These are phyloP conservation scores for Numenius phaeopus DNA, from an alignment of 2,797 vertebrate species.

Conservation along the genomic window DNA sequence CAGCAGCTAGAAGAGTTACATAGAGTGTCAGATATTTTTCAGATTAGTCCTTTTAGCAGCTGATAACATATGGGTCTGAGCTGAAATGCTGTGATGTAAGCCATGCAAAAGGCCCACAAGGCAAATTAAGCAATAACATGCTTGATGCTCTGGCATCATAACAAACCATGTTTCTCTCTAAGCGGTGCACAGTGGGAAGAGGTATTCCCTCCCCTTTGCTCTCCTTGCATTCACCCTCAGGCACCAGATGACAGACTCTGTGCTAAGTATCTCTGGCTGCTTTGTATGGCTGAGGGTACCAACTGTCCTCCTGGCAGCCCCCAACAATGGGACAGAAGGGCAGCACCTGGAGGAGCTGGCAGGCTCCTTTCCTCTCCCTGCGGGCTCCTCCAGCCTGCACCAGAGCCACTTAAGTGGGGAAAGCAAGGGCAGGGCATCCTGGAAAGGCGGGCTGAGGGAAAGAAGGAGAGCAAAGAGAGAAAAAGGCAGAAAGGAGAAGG, in stretches of 20 bases:
- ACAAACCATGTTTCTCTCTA: conserved; percentile 12
- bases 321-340: neutral
- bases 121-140: conserved; percentile 58
- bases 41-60: conserved; percentile 46
- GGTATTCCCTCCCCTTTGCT: neutral
- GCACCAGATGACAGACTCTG: conserved; percentile 36
- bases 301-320: conserved; percentile 38
- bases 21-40: conserved; percentile 51
- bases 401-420: neutral
- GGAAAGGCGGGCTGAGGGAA: rapidly evolving
- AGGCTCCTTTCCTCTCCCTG: neutral
- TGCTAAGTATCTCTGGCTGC: conserved; percentile 12
- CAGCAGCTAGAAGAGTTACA: neutral
- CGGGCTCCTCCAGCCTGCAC: neutral
- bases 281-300: neutral
- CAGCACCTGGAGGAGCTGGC: conserved; percentile 35
- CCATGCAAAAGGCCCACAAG: neutral
- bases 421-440: neutral
- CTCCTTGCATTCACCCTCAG: neutral
- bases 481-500: neutral
- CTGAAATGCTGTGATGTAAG: conserved; percentile 36
- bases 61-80: conserved; percentile 53
- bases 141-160: conserved; percentile 25
- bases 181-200: neutral
- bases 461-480: neutral